Evolutionary conservation across 2,888 invertebrate species (phyloP).

Genomic region (Campoletis raptor): DNA sequence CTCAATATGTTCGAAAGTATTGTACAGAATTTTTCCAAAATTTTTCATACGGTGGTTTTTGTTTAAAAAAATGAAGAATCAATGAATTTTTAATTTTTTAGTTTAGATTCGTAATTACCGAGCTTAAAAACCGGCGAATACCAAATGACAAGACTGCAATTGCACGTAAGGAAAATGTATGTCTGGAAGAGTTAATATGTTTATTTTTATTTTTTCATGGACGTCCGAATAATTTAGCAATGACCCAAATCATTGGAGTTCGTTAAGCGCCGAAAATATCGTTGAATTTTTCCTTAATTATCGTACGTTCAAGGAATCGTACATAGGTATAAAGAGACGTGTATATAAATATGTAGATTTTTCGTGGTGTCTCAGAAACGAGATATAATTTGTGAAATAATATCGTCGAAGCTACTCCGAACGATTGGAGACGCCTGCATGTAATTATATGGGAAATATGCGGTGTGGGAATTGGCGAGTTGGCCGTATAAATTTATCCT

Average conservation of each 20-base stretch:
- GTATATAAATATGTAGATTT: neutral
- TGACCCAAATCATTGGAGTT: constrained; percentile 30
- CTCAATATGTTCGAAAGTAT: too few species aligned
- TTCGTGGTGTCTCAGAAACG: constrained; percentile 1
- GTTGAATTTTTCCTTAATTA: constrained; percentile 33
- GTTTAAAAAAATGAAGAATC: too few species aligned
- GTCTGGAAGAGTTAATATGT: neutral
- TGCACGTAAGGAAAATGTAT: neutral
- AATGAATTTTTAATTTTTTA: neutral
- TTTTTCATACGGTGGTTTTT: too few species aligned
- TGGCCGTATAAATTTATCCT: constrained; percentile 64
- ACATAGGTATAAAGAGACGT: neutral
- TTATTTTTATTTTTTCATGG: neutral
- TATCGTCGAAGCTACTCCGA: constrained; percentile 11
- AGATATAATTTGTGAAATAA: constrained; percentile 40
- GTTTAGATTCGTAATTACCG: neutral
- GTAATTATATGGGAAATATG: constrained; percentile 61
- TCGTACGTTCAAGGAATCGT: neutral
- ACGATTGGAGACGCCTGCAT: constrained; percentile 22
- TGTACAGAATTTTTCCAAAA: too few species aligned
- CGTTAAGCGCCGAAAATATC: constrained; percentile 23
- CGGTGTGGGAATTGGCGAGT: constrained; percentile 62
- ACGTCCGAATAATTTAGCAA: constrained; percentile 29
- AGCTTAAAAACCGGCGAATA: too few species aligned
- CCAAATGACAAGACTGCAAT: too few species aligned